Percentiles rank a stretch among this genome's conserved stretches.
Evolutionary conservation across 1,140 invertebrate genomes (phyloP).

Genomic region (Lethocerus indicus): DNA sequence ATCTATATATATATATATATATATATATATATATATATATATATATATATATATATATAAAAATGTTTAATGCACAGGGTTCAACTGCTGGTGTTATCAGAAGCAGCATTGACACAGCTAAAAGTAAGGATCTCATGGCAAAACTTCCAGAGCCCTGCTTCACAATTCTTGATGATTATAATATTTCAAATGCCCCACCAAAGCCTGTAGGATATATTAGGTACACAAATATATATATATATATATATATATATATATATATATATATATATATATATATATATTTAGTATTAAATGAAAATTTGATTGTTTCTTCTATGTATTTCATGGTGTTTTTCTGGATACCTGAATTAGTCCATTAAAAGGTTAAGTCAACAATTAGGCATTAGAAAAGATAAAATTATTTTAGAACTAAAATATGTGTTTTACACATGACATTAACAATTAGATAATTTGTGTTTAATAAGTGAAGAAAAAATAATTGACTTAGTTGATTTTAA

Average conservation of each 20-base stretch:
- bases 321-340: background rate
- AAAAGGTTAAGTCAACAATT: too few relatives aligned
- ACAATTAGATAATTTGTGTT: too few relatives aligned
- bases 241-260: background rate
- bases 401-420: too few relatives aligned
- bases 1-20: background rate
- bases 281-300: background rate
- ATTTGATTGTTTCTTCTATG: background rate
- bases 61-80: too few relatives aligned
- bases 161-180: conserved; percentile 58
- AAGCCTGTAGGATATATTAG: conserved; percentile 48
- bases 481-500: background rate
- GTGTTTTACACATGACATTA: too few relatives aligned
- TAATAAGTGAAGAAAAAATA: too few relatives aligned
- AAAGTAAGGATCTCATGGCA: conserved; percentile 9
- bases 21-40: too few relatives aligned
- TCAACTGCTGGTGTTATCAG: too few relatives aligned
- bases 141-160: conserved; percentile 61
- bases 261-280: background rate
- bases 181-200: conserved; percentile 39
- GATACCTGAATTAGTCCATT: background rate
- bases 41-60: too few relatives aligned
- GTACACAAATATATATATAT: conserved; percentile 24
- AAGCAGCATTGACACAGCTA: too few relatives aligned
- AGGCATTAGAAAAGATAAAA: too few relatives aligned